Base-by-base conservation (phyloP, 2,888 invertebrate genomes). In the Cantharis nigra region DNA sequence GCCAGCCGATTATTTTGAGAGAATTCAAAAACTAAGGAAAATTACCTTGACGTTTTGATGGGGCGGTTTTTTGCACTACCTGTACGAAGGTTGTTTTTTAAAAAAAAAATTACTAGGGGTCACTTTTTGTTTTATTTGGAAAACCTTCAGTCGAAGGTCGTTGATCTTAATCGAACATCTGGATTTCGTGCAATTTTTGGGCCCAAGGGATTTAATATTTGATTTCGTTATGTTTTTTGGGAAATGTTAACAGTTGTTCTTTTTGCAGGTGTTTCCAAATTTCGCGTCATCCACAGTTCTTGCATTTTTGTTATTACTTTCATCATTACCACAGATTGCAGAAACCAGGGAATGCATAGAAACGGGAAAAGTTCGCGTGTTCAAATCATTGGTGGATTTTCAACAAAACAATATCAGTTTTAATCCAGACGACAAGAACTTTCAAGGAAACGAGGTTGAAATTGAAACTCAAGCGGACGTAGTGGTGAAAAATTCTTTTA, bases 401-500 rank as follows among this genome's bases (percentile, higher is more conserved):
- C 84, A 86, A 82, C 79, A 74, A 7, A 85, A 84, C 71, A 82
- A 79, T 28, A 49, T 80, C 13, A 77, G 81, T 49, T 87, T 87
- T 76, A 78, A 83, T 72, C 78, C 82, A 2, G 16, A n/a, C 0
- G 63, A 80, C 7, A 23, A 71, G 0, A 71, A 70, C 5, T 84
- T 79, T 71, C 70, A 79, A 49, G 86, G 86, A 20, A 86, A 85
- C 74, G 75, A 80, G 30, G 84, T 86, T 1, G 26, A 76, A 13
- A 85, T 86, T 71, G 74, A 26, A 49, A 74, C 77, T 9, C 18
- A 63, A n/a, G 72, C 65, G 0, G 74, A 81, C 2, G 80, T 16
- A 14, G 73, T 86, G 62, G 64, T 65, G n/a, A 83, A 80, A 28
- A 86, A 87, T 75, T 70, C 79, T 3, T 87, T 87, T 76, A 64